Conservation (phyloP, 2,888 invertebrate genomes). For the Sminthurinus aureus region DNA sequence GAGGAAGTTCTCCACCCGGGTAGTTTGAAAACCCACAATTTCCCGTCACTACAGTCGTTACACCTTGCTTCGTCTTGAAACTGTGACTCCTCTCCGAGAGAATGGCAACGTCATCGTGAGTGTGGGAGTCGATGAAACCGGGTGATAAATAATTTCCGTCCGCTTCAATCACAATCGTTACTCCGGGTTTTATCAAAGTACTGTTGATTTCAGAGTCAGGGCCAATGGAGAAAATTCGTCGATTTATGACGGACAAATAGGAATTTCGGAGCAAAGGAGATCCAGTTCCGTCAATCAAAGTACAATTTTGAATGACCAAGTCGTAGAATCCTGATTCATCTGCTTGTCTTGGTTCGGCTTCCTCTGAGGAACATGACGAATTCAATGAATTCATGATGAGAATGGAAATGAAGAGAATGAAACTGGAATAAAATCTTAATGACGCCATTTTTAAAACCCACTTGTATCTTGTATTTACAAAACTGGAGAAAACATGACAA, state of each 20-base stretch:
- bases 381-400: too few relatives aligned
- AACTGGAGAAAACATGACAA: neutral
- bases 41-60: slow-evolving; percentile 55
- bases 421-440: too few relatives aligned
- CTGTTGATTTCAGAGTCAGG: slow-evolving; percentile 4
- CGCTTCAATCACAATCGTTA: slow-evolving; percentile 34
- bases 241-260: slow-evolving; percentile 43
- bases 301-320: slow-evolving; percentile 47
- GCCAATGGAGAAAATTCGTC: slow-evolving; percentile 44
- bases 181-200: slow-evolving; percentile 27
- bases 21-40: slow-evolving; percentile 58
- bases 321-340: neutral
- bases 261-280: slow-evolving; percentile 42
- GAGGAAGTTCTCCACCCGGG: slow-evolving; percentile 47
- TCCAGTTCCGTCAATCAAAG: slow-evolving; percentile 55
- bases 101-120: slow-evolving; percentile 56
- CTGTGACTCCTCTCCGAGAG: slow-evolving; percentile 47
- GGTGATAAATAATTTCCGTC: slow-evolving; percentile 48
- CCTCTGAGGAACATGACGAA: neutral
- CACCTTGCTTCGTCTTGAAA: slow-evolving; percentile 55
- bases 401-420: too few relatives aligned
- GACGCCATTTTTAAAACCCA: neutral
- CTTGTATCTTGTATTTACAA: neutral
- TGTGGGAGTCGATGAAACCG: slow-evolving; percentile 58
- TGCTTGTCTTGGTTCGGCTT: too few relatives aligned